phyloP scores from a whole-genome alignment of 2,113 vertebrate species.

The Embiotoca jacksoni region DNA sequence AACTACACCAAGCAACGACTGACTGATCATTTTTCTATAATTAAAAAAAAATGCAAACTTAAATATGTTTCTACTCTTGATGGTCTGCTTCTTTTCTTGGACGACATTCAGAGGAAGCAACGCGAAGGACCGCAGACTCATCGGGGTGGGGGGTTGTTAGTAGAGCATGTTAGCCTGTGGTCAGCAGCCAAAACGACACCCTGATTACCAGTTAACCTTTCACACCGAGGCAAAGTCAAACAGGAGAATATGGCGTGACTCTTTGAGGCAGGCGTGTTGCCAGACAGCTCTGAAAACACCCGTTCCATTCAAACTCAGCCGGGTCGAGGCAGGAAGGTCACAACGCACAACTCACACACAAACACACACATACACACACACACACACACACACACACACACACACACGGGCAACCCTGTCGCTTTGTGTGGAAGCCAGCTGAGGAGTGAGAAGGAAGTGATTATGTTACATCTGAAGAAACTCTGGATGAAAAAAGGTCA shows the following conservation, averaged over 20 bases:
- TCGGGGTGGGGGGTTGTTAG: slow-evolving; percentile 8
- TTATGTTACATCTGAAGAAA: slow-evolving; percentile 38
- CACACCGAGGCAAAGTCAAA: slow-evolving; percentile 57
- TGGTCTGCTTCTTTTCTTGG: background rate
- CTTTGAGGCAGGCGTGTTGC: slow-evolving; percentile 24
- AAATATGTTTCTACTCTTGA: background rate
- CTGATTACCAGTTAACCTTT: slow-evolving; percentile 70
- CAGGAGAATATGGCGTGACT: slow-evolving; percentile 25
- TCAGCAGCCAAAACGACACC: slow-evolving; percentile 36
- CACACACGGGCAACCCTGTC: background rate
- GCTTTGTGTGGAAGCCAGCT: slow-evolving; percentile 2
- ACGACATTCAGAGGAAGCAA: background rate
- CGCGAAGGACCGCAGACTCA: background rate
- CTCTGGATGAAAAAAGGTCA: slow-evolving; percentile 49
- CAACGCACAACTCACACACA: background rate
- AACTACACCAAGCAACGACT: background rate
- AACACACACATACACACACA: background rate
- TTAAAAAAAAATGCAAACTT: background rate
- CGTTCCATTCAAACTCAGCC: slow-evolving; percentile 55
- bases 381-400: background rate
- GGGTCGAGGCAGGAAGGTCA: slow-evolving; percentile 60
- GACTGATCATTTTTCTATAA: background rate
- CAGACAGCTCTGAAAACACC: slow-evolving; percentile 56
- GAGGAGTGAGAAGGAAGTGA: slow-evolving; percentile 19
- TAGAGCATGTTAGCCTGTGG: slow-evolving; percentile 16